phyloP scores from a whole-genome alignment of 23 tunicate species.

The Aplidium turbinatum region DNA sequence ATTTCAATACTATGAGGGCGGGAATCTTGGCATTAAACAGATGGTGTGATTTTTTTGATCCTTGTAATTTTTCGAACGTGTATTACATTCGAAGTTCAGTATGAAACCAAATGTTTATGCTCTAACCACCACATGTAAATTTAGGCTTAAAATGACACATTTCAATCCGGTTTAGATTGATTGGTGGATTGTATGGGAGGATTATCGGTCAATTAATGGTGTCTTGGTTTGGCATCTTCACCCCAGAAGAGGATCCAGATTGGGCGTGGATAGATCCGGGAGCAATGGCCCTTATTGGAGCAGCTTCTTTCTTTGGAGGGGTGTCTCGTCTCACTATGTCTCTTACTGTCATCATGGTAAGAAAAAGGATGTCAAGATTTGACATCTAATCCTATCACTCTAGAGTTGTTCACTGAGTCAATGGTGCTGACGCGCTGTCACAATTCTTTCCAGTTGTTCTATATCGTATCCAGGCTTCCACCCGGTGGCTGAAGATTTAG shows the following conservation, averaged over 20 bases:
- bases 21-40: no score
- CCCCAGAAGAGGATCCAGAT: slow-evolving; percentile 53
- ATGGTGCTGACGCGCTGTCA: no score
- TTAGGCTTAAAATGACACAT: not conserved
- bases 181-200: slow-evolving; percentile 96
- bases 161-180: slow-evolving; percentile 34
- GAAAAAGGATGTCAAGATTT: no score
- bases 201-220: slow-evolving; percentile 94
- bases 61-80: no score
- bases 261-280: slow-evolving; percentile 99
- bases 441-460: no score
- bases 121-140: not conserved
- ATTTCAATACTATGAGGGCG: no score
- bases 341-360: slow-evolving; percentile 96
- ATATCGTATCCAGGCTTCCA: no score
- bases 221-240: slow-evolving; percentile 86
- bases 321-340: slow-evolving; percentile 98
- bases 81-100: no score
- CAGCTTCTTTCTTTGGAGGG: slow-evolving; percentile 98
- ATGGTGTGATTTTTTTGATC: no score
- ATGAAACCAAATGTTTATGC: not conserved
- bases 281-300: slow-evolving; percentile 98
- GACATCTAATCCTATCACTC: no score
- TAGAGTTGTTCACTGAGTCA: no score
- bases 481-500: no score